Evolutionary conservation across 2,113 vertebrate genomes (phyloP).

Genomic region (Pipa parva): DNA sequence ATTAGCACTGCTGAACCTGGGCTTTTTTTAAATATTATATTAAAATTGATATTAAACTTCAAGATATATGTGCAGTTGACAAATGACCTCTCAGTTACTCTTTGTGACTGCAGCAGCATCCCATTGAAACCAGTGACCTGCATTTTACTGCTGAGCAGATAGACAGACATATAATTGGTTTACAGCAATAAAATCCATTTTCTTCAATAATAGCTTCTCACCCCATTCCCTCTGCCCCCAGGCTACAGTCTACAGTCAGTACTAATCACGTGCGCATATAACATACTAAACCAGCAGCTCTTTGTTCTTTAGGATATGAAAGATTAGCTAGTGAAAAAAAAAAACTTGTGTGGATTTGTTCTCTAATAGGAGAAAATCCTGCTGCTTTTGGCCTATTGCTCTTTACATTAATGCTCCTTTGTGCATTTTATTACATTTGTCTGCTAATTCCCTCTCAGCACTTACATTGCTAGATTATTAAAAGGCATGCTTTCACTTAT

Average conservation of each 20-base stretch:
- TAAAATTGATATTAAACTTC: too few species aligned
- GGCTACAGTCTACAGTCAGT: background rate
- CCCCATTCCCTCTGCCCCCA: constrained; percentile 28
- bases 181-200: constrained; percentile 36
- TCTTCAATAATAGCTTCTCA: constrained; percentile 4
- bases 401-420: too few species aligned
- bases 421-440: too few species aligned
- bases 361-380: background rate
- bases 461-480: too few species aligned
- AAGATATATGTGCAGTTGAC: too few species aligned
- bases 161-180: constrained; percentile 25
- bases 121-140: background rate
- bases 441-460: too few species aligned
- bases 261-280: constrained; percentile 8
- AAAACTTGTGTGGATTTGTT: background rate
- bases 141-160: constrained; percentile 18
- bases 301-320: constrained; percentile 27
- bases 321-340: constrained; percentile 9
- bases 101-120: background rate
- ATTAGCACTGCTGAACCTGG: too few species aligned
- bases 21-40: too few species aligned
- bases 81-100: too few species aligned
- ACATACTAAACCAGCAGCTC: background rate
- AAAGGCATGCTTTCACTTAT: too few species aligned
- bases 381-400: too few species aligned